phyloP scores from a whole-genome alignment of 2,797 vertebrate species.

The Natrix natrix region DNA sequence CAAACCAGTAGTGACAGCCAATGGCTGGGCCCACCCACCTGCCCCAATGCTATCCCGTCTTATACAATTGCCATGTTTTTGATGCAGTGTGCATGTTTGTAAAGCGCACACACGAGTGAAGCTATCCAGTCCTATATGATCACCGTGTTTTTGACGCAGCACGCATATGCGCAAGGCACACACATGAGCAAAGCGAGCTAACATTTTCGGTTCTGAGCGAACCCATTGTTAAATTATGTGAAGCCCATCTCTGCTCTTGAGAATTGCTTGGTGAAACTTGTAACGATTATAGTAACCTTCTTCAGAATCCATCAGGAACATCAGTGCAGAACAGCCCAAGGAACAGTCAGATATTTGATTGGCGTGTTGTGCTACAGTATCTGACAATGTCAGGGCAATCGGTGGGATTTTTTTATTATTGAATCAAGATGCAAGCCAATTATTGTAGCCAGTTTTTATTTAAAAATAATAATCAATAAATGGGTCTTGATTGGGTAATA shows the following conservation, averaged over 20 bases:
- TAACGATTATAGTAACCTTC: conserved; percentile 78
- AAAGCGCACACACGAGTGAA: too few relatives aligned
- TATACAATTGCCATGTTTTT: too few relatives aligned
- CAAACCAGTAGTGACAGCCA: too few relatives aligned
- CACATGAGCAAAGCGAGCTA: too few relatives aligned
- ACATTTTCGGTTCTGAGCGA: too few relatives aligned
- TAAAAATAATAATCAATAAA: background rate
- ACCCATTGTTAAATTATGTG: too few relatives aligned
- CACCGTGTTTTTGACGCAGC: too few relatives aligned
- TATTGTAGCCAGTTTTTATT: conserved; percentile 40
- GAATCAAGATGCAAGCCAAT: conserved; percentile 30
- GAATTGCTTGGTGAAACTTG: conserved; percentile 57
- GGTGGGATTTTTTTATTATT: conserved; percentile 52
- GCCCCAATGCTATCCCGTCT: too few relatives aligned
- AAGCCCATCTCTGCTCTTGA: background rate
- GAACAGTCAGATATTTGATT: conserved; percentile 95
- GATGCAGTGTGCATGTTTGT: too few relatives aligned
- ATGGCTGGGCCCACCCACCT: too few relatives aligned
- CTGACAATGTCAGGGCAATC: conserved; percentile 81
- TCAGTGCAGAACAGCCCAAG: conserved; percentile 86
- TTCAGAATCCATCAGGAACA: conserved; percentile 87
- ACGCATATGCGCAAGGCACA: too few relatives aligned
- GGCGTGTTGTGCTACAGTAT: conserved; percentile 80
- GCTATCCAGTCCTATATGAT: too few relatives aligned
- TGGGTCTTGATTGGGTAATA: conserved; percentile 28